Base-by-base conservation (phyloP, 2,888 invertebrate species). In the Acanthosepion esculentum region DNA sequence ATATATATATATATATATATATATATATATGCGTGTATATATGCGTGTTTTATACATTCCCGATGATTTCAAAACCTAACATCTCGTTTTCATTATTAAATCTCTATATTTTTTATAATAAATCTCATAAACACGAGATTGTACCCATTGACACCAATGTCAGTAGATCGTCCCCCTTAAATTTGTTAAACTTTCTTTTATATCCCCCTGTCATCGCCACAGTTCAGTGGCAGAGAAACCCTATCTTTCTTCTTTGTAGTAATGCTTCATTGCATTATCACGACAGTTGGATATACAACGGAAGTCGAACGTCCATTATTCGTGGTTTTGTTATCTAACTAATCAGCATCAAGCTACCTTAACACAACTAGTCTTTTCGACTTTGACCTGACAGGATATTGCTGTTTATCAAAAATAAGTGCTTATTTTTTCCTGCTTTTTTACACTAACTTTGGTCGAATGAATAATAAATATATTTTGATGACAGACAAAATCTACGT, bases 1-100 rank as follows among this genome's bases (percentile, higher is more conserved):
- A 55, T 55, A 91, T 91, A 91, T 91, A 91, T 91, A 91, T 91
- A 91, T 91, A 91, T 91, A 91, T 91, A 91, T 91, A n/a, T 91
- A 91, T 91, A 91, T 91, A 91, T 91, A 91, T 91, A 91, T 91
- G 20, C 29, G 20, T 41, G 20, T 41, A 2, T 48, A 12, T 41
- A 20, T 48, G 5, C 5, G 20, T 48, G 20, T 23, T 8, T 48
- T 26, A 91, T 2, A 7, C n/a, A 10, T 41, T 5, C 41, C 20
- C 20, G 0, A 91, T 20, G n/a, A 91, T 91, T 91, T 20, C n/a
- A 91, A 91, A 3, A 10, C 33, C 91, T n/a, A 29, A 33, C 20
- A 55, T 55, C 55, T 20, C 15, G 55, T 55, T 55, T 18, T 18
- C 20, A 5, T 55, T 59, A 23, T 23, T 20, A 59, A 20, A 59